Base-by-base conservation (phyloP, 2,113 vertebrate species). In the Gasterosteus aculeatus region DNA sequence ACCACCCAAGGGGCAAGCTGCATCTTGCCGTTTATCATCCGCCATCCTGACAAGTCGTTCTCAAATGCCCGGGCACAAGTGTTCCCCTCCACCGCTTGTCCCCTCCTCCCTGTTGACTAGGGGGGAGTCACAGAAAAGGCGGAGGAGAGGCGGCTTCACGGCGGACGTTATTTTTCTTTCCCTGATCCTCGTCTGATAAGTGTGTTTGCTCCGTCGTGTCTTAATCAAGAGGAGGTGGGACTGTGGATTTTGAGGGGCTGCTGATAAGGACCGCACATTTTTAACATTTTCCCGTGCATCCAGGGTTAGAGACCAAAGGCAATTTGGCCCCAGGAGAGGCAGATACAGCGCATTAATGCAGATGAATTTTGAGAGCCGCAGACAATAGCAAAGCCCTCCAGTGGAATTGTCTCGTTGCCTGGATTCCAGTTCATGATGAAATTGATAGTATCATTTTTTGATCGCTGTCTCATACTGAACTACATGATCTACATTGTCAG, bases 41-140 rank as follows among this genome's bases (percentile, higher is more conserved):
- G 59, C 87, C 85, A 91, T 90, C 83, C 89, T 91, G 92, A 91
- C 91, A 91, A 89, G 89, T 84, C 85, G 84, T 89, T 91, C 76
- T 38, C 83, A 91, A 89, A 87, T 86, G 82, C 70, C 38, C 35
- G 35, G 81, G 70, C 81, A 78, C 87, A 76, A 85, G 69, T 75
- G 69, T 82, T 83, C 89, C 86, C 88, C 78, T 81, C 66, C 78
- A 72, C 78, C 66, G 63, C 72, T 60, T 8, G 62, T 80, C 72
- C 72, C 72, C 81, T 77, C 35, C 78, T 63, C 72, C 70, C 69
- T 10, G 26, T n/a, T 44, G 65, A 59, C 77, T 57, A 7, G 35
- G 57, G 66, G 29, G 47, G 77, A 82, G 85, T 80, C 61, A 64
- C 18, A 51, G 63, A 84, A 85, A 78, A 73, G 57, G 57, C 29